phyloP scores from a whole-genome alignment of 2,113 vertebrate species.

The Chauna torquata region DNA sequence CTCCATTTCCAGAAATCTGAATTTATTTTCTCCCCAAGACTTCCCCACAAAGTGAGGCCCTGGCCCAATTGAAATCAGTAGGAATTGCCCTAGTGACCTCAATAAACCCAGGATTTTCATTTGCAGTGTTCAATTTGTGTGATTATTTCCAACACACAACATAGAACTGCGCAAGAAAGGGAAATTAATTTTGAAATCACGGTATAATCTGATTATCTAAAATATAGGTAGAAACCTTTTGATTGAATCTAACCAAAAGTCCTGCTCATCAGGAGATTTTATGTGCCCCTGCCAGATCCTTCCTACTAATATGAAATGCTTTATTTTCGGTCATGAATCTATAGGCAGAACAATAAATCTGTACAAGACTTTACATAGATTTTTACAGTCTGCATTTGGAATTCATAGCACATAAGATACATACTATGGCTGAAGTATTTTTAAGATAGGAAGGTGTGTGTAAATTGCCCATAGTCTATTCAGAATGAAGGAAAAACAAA shows the following conservation, averaged over 20 bases:
- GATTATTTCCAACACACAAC: background rate
- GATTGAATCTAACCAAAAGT: background rate
- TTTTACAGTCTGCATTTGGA: background rate
- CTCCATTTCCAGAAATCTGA: background rate
- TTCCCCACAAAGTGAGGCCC: background rate
- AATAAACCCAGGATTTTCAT: conserved; percentile 7
- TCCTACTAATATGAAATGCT: background rate
- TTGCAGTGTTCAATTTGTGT: background rate
- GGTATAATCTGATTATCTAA: conserved; percentile 42
- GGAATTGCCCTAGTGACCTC: conserved; percentile 13
- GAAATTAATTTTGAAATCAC: conserved; percentile 46
- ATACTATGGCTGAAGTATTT: background rate
- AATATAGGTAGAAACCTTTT: conserved; percentile 1
- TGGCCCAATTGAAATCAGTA: background rate
- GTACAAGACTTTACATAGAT: background rate
- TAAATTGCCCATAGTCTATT: background rate
- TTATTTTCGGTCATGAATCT: background rate
- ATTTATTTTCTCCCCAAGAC: background rate
- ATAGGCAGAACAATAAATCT: background rate
- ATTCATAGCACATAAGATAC: background rate
- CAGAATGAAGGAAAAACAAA: background rate
- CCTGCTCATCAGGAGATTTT: background rate
- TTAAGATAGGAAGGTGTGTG: background rate
- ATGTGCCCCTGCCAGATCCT: background rate
- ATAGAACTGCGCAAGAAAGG: conserved; percentile 11